Base-by-base conservation (phyloP, 2,797 vertebrate species). In the Trachops cirrhosus region DNA sequence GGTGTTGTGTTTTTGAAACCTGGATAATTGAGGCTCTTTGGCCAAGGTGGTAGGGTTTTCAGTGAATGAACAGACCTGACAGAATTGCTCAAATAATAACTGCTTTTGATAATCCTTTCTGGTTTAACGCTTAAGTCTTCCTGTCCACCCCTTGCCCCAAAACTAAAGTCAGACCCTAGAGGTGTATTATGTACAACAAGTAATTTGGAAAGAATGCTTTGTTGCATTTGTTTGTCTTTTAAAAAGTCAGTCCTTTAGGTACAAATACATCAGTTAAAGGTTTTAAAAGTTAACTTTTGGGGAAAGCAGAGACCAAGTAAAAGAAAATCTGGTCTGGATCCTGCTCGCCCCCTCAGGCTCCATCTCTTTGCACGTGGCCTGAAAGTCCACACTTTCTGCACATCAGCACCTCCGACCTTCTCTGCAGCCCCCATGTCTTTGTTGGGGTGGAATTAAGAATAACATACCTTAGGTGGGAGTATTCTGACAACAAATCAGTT, bases 201-300 rank as follows among this genome's bases (percentile, higher is more conserved):
- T 83, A 6, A 46, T n/a, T 94, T 54, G 46, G 29, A 90, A 86
- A 73, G 46, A 46, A 70, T 50, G 52, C 50, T 82, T 88, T 57
- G 18, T 80, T 85, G 68, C n/a, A n/a, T 68, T 54, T 83, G 46
- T 34, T 15, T 5, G 11, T n/a, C 41, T 83, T 62, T 9, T 15
- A 48, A 39, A 79, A 18, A 79, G 15, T 74, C 22, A 26, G 26
- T 82, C 18, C 93, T 89, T 93, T 71, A 82, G 41, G 19, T 57
- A 74, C 15, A 88, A 78, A 77, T 77, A 50, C 15, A 50, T 44
- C 75, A 39, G 86, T 84, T 62, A 68, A 82, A 92, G 48, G 54
- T 84, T 84, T 83, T 74, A 57, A 59, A 91, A 86, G 46, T 57
- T 86, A n/a, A 22, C 85, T 39, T 93, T 86, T 93, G 32, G 44